These are phyloP conservation scores for Neodontobutis hainanensis DNA, from an alignment of 2,113 vertebrate species.

Conservation along the genomic window DNA sequence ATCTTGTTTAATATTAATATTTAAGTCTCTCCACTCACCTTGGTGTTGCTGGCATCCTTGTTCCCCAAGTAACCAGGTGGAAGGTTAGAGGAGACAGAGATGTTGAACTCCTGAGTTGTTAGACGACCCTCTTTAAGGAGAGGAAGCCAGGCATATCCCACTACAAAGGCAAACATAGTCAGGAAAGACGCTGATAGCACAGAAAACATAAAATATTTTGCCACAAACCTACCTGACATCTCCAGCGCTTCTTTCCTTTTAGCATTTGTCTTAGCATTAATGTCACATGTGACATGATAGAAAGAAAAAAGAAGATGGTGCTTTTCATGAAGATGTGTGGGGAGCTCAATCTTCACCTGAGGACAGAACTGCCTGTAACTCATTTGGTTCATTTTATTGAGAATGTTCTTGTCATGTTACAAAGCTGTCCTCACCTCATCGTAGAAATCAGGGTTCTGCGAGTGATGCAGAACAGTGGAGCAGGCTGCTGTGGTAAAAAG, in stretches of 20 bases:
- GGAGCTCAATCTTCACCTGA: slow-evolving; percentile 97
- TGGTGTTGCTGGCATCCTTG: slow-evolving; percentile 86
- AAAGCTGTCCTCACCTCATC: slow-evolving; percentile 86
- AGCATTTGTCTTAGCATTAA: slow-evolving; percentile 94
- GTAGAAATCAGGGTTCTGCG: slow-evolving; percentile 96
- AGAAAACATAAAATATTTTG: not conserved
- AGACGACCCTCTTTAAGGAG: slow-evolving; percentile 89
- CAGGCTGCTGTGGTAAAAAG: slow-evolving; percentile 88
- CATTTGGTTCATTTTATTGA: not conserved
- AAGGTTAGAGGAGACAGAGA: slow-evolving; percentile 88
- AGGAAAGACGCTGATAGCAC: not conserved
- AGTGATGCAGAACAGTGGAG: slow-evolving; percentile 92
- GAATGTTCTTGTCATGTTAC: not conserved
- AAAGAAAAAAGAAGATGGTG: slow-evolving; percentile 98
- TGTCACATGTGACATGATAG: slow-evolving; percentile 97
- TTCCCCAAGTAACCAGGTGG: slow-evolving; percentile 88
- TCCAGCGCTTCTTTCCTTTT: slow-evolving; percentile 97
- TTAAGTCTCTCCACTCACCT: slow-evolving; percentile 77
- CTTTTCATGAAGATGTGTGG: slow-evolving; percentile 94
- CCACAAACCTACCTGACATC: slow-evolving; percentile 84
- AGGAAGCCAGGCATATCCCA: slow-evolving; percentile 95
- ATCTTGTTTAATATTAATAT: not conserved
- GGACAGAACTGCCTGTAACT: slow-evolving; percentile 24
- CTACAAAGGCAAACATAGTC: slow-evolving; percentile 65
- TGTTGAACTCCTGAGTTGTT: slow-evolving; percentile 88